Conservation (phyloP, 2,888 invertebrate species). For the Strigamia crassipes region DNA sequence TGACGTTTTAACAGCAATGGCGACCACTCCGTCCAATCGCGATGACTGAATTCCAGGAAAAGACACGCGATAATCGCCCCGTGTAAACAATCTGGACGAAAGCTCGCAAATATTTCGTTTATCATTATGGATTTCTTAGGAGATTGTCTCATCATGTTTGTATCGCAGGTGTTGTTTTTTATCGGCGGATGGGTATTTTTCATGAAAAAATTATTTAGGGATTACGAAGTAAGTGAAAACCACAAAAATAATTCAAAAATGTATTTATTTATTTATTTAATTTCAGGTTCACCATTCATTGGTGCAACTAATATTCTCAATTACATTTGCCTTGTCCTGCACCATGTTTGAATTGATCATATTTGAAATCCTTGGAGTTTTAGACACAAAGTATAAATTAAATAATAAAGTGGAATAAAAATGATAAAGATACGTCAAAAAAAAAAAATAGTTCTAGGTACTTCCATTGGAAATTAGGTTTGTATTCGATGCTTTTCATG, state of each 20-base stretch:
- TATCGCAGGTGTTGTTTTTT: slow-evolving; percentile 90
- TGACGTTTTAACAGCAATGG: neutral
- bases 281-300: slow-evolving; percentile 80
- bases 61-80: neutral
- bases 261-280: neutral
- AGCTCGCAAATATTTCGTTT: neutral
- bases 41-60: neutral
- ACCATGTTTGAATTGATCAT: slow-evolving; percentile 99
- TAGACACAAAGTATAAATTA: slow-evolving; percentile 79
- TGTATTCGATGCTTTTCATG: slow-evolving; percentile 88
- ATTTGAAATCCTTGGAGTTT: slow-evolving; percentile 94
- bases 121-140: slow-evolving; percentile 76
- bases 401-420: neutral
- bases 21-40: neutral
- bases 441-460: slow-evolving; percentile 76
- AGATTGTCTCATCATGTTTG: slow-evolving; percentile 80
- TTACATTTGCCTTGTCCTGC: slow-evolving; percentile 94
- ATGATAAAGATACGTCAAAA: neutral
- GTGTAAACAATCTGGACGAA: no score
- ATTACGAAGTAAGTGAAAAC: slow-evolving; percentile 76
- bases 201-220: slow-evolving; percentile 92
- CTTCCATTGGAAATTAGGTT: slow-evolving; percentile 92
- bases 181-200: slow-evolving; percentile 98
- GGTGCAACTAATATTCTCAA: slow-evolving; percentile 93
- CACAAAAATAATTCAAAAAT: slow-evolving; percentile 19